A percentile compares a stretch with the other conserved stretches of the same genome.
phyloP scores from a whole-genome alignment of 1,140 invertebrate genomes.

The Neodiprion lecontei region DNA sequence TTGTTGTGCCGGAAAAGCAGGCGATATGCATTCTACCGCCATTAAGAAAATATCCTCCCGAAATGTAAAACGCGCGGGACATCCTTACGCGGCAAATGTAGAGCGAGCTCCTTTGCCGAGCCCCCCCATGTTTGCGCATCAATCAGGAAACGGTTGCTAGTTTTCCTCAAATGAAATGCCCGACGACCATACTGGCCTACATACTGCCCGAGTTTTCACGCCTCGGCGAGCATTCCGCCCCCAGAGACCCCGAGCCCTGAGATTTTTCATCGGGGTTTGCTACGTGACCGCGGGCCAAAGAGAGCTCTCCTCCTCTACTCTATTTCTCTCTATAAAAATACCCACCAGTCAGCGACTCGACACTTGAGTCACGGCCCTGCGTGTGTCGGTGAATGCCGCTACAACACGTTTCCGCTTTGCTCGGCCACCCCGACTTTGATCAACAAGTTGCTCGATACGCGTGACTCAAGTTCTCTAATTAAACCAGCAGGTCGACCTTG shows the following conservation, averaged over 20 bases:
- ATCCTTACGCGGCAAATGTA: no score
- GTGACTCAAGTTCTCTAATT: neutral
- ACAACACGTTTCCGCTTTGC: neutral
- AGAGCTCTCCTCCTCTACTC: neutral
- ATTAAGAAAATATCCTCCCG: no score
- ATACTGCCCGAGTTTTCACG: neutral
- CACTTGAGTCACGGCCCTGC: neutral
- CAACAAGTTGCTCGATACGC: conserved; percentile 7
- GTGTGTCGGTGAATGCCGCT: no score
- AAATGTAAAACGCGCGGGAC: no score
- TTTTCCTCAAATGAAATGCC: neutral
- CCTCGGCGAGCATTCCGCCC: conserved; percentile 3
- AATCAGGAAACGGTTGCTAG: neutral
- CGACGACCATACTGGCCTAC: neutral
- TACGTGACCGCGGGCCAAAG: neutral
- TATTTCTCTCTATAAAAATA: neutral
- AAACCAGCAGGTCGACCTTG: no score
- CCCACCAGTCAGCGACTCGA: neutral
- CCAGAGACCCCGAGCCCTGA: neutral
- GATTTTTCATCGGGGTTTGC: conserved; percentile 2
- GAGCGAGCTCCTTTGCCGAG: no score
- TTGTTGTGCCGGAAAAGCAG: no score
- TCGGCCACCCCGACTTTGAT: neutral
- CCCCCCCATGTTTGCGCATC: neutral
- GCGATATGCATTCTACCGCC: no score